These are phyloP conservation scores for Drosophila kokeensis DNA, from an alignment of 2,888 invertebrate species.

Conservation along the genomic window DNA sequence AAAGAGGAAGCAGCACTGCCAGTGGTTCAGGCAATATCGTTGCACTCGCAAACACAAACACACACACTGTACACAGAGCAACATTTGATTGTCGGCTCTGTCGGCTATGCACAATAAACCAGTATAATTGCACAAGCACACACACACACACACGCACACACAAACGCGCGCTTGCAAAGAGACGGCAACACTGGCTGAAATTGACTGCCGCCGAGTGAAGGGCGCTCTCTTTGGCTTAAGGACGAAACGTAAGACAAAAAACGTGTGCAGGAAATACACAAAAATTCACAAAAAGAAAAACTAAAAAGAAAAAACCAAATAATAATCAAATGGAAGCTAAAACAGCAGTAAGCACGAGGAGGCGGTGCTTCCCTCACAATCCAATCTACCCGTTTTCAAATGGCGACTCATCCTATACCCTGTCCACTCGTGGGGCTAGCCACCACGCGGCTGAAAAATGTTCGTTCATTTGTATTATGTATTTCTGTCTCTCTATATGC, in stretches of 20 bases:
- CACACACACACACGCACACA: slow-evolving; percentile 27
- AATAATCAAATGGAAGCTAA: slow-evolving; percentile 59
- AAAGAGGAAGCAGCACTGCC: slow-evolving; percentile 44
- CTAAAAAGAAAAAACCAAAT: slow-evolving; percentile 23
- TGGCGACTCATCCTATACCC: slow-evolving; percentile 15
- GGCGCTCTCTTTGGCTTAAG: slow-evolving; percentile 62
- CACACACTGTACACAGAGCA: slow-evolving; percentile 49
- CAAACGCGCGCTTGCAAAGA: slow-evolving; percentile 26
- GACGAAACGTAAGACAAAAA: slow-evolving; percentile 49
- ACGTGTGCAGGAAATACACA: slow-evolving; percentile 38
- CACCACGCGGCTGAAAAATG: slow-evolving; percentile 60
- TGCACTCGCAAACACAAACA: slow-evolving; percentile 49
- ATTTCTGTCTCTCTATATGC: slow-evolving; percentile 43
- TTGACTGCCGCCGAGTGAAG: slow-evolving; percentile 61
- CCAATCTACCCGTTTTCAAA: slow-evolving; percentile 46
- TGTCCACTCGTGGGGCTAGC: slow-evolving; percentile 21
- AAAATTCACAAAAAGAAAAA: slow-evolving; percentile 10
- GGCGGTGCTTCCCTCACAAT: neutral
- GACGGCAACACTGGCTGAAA: slow-evolving; percentile 31
- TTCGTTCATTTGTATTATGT: slow-evolving; percentile 66
- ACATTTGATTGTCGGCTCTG: slow-evolving; percentile 72
- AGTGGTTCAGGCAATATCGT: slow-evolving; percentile 39
- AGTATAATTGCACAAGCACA: slow-evolving; percentile 74
- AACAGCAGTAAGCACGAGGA: slow-evolving; percentile 37
- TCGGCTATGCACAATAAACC: slow-evolving; percentile 71